These are phyloP conservation scores for Arion vulgaris DNA, from an alignment of 1,140 invertebrate species.

Conservation along the genomic window DNA sequence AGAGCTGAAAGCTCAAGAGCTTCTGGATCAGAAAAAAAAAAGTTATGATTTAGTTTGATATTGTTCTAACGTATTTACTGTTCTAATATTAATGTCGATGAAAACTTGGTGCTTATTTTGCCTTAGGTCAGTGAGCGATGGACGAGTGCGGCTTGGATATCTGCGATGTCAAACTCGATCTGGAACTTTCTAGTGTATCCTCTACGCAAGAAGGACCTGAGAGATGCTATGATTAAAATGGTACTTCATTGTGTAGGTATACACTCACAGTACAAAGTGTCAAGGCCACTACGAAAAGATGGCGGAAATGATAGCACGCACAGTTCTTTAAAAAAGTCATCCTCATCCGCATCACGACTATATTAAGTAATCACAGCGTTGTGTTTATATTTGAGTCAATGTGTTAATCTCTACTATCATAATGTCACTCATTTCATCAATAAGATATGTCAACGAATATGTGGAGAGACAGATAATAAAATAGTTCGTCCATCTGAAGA, in stretches of 20 bases:
- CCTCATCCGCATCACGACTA: neutral
- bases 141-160: neutral
- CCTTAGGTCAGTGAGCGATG: neutral
- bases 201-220: slow-evolving; percentile 7
- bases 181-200: slow-evolving; percentile 28
- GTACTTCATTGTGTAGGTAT: neutral
- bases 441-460: no score
- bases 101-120: no score
- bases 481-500: no score
- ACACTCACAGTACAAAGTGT: neutral
- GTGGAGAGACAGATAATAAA: no score
- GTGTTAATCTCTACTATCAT: no score
- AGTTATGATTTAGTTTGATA: no score
- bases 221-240: neutral
- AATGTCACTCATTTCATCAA: no score
- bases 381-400: no score
- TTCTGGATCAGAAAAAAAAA: no score
- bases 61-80: no score
- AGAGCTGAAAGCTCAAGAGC: no score
- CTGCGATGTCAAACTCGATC: slow-evolving; percentile 8
- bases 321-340: neutral
- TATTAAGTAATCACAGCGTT: neutral
- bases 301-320: neutral
- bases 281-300: neutral
- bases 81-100: no score